Evolutionary conservation across 64 coral and sea anemone species (phyloP).

Genomic region (Catalaphyllia jardinei): DNA sequence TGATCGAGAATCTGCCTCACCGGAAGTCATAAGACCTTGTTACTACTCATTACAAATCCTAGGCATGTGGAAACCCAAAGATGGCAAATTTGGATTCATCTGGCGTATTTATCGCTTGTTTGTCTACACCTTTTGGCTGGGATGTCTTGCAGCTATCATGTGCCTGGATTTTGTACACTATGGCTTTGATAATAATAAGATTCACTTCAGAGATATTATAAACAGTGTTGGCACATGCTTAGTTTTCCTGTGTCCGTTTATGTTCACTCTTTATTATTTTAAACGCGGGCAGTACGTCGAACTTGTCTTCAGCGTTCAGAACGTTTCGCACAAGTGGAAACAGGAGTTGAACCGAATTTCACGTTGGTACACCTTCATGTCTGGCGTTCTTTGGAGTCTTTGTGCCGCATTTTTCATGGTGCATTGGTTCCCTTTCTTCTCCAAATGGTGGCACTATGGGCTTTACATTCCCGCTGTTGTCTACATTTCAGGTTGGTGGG

Average conservation of each 20-base stretch:
- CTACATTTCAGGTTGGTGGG: slow-evolving; percentile 69
- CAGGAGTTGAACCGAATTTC: slow-evolving; percentile 31
- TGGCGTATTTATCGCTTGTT: slow-evolving; percentile 46
- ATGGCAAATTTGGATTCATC: slow-evolving; percentile 17
- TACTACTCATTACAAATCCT: slow-evolving; percentile 45
- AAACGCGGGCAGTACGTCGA: slow-evolving; percentile 63
- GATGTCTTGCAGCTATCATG: slow-evolving; percentile 41
- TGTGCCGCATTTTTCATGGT: slow-evolving; percentile 46
- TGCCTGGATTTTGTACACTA: slow-evolving; percentile 76
- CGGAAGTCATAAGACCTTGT: slow-evolving; percentile 38
- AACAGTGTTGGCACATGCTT: slow-evolving; percentile 68
- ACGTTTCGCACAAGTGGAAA: slow-evolving; percentile 20
- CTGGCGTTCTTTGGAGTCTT: slow-evolving; percentile 43
- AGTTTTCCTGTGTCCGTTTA: slow-evolving; percentile 60
- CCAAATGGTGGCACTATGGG: slow-evolving; percentile 56
- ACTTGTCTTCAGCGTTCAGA: slow-evolving; percentile 55
- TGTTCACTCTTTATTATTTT: slow-evolving; percentile 69
- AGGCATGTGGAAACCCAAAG: slow-evolving; percentile 60
- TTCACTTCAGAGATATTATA: slow-evolving; percentile 43
- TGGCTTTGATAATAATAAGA: slow-evolving; percentile 33
- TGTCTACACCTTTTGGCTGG: slow-evolving; percentile 46
- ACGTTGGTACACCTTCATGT: slow-evolving; percentile 40
- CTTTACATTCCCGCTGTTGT: slow-evolving; percentile 36
- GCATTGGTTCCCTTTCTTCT: slow-evolving; percentile 59
- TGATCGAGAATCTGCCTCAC: neutral